Base-by-base conservation (phyloP, 1,140 invertebrate species). In the Prorops nasuta region DNA sequence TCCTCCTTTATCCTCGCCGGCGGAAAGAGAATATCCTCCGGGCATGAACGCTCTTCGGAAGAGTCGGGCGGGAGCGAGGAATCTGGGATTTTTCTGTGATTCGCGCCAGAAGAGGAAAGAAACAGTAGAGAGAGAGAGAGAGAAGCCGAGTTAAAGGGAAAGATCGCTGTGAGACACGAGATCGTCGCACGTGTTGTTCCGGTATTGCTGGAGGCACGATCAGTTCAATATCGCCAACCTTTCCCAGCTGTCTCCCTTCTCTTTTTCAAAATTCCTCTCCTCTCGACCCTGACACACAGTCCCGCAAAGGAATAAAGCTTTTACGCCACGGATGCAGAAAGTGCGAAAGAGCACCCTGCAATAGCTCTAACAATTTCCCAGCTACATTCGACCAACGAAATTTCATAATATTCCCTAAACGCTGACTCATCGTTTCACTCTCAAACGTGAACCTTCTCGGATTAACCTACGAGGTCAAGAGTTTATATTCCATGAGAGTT, bases 131-230 rank as follows among this genome's bases (percentile, higher is more conserved):
- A 1, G 12, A 1, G 22, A 4, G 22, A 4, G 21, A 10, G 47
- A 28, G 35, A 17, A 1, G 1, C 19, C 0, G 35, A 12, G 9
- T 9, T 8, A 3, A 2, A 8, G 34, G n/a, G 7, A 22, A 20
- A 43, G 40, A 54, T 28, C 28, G 20, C 12, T 6, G 12, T 12
- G 24, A 7, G 24, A 7, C 24, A n/a, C n/a, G n/a, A n/a, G n/a
- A n/a, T n/a, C n/a, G n/a, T 36, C 24, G 51, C 44, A 54, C 47
- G 47, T 49, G 51, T 50, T 44, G 52, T 45, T 17, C 17, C 31
- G n/a, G 43, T 45, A 54, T 51, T n/a, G 48, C 37, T 39, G 14
- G 15, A 16, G 42, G 42, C 36, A 19, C 42, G 42, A 54, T 54
- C 37, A 16, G 16, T 40, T 37, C 45, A 48, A 48, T 53, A 38